Conservation (phyloP, 53 echinoderm and acorn worm species). For the Stichopus horrens region DNA sequence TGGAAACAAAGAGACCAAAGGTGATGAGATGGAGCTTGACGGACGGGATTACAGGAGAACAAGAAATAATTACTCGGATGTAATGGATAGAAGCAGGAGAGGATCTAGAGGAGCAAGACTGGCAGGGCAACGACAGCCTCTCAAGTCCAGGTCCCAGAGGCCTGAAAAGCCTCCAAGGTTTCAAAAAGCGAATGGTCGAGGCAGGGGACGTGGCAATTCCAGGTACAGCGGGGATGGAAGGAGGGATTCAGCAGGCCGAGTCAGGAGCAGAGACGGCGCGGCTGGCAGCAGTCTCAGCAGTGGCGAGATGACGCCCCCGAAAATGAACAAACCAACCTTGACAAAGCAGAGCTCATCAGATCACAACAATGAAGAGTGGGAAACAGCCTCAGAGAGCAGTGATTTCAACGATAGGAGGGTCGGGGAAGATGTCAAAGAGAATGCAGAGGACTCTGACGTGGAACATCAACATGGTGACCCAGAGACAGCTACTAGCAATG, state of each 20-base stretch:
- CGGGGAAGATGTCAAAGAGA: conserved; percentile 19
- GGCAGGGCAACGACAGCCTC: conserved; percentile 10
- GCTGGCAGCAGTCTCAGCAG: conserved; percentile 60
- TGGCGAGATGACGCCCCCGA: conserved; percentile 55
- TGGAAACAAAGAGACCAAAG: conserved; percentile 14
- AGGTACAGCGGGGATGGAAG: conserved; percentile 48
- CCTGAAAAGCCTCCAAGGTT: conserved; percentile 90
- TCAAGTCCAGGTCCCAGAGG: conserved; percentile 45
- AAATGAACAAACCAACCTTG: conserved; percentile 59
- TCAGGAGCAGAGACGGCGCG: conserved; percentile 45
- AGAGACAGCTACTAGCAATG: conserved; percentile 19
- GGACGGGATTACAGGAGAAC: conserved; percentile 34
- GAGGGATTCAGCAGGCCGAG: conserved; percentile 26
- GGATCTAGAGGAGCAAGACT: conserved; percentile 35
- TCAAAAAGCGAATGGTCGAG: conserved; percentile 71
- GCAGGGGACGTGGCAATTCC: conserved; percentile 57
- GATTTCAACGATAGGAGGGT: conserved; percentile 86
- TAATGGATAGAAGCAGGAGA: conserved; percentile 30
- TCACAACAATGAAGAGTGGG: conserved; percentile 97
- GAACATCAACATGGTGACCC: not conserved
- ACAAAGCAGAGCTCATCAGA: conserved; percentile 90
- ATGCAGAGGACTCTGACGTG: conserved; percentile 1
- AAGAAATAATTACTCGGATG: conserved; percentile 35
- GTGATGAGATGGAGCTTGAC: conserved; percentile 24
- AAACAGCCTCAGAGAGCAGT: conserved; percentile 98